Evolutionary conservation across 2,113 vertebrate genomes (phyloP).

Genomic region (Delphinus delphis): DNA sequence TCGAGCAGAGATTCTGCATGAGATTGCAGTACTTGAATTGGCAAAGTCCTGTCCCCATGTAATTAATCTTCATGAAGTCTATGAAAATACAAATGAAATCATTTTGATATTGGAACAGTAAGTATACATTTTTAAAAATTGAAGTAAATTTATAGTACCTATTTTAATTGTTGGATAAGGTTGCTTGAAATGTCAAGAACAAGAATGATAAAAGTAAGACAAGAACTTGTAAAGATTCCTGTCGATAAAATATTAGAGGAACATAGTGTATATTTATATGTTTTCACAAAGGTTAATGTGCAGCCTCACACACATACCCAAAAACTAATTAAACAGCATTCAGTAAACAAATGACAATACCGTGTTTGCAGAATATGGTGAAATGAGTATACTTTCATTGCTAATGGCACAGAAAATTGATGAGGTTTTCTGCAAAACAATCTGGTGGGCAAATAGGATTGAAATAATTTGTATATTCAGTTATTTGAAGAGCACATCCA

Average conservation of each 20-base stretch:
- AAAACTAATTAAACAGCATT: neutral
- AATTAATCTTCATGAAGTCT: constrained; percentile 93
- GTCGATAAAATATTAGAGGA: neutral
- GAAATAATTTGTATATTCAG: constrained; percentile 15
- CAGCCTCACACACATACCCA: neutral
- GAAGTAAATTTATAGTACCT: neutral
- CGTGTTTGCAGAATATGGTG: neutral
- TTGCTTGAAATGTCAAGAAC: constrained; percentile 1
- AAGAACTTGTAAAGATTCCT: constrained; percentile 16
- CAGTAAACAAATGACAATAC: neutral
- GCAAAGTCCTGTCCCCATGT: constrained; percentile 88
- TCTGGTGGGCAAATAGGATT: constrained; percentile 9
- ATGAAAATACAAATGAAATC: constrained; percentile 94
- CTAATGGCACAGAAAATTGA: neutral
- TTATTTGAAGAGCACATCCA: constrained; percentile 17
- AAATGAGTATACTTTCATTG: neutral
- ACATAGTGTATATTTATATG: neutral
- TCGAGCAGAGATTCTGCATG: constrained; percentile 93
- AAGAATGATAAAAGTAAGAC: neutral
- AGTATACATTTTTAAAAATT: constrained; percentile 80
- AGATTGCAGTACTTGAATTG: constrained; percentile 94
- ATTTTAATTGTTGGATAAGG: neutral
- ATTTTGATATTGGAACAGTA: constrained; percentile 96
- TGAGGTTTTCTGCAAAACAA: neutral
- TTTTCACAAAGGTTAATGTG: constrained; percentile 8